phyloP scores from a whole-genome alignment of 1,140 invertebrate species.

The Zaprionus capensis region DNA sequence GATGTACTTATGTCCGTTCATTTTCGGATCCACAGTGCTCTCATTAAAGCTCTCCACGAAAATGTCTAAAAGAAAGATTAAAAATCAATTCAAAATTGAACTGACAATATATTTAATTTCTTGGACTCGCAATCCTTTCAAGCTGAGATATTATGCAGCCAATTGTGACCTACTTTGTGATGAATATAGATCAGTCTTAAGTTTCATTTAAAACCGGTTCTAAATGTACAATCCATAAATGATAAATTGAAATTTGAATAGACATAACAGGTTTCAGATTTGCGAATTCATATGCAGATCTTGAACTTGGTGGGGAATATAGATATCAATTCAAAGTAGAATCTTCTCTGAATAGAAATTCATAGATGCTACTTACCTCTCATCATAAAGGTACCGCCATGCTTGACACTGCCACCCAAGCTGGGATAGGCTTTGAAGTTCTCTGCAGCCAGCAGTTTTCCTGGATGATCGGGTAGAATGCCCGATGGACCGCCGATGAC shows the following conservation, averaged over 20 bases:
- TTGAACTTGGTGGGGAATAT: neutral
- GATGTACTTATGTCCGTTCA: slow-evolving; percentile 67
- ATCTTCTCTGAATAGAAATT: too few species aligned
- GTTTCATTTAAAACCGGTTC: neutral
- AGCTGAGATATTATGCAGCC: neutral
- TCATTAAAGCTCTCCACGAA: slow-evolving; percentile 78
- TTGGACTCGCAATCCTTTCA: neutral
- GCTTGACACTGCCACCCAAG: slow-evolving; percentile 77
- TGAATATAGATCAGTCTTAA: neutral
- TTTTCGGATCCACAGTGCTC: slow-evolving; percentile 61
- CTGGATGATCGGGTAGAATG: slow-evolving; percentile 77
- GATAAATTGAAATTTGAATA: neutral
- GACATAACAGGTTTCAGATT: neutral
- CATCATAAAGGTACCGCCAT: slow-evolving; percentile 76
- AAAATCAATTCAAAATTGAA: neutral
- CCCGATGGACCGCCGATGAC: slow-evolving; percentile 82
- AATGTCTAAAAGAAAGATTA: slow-evolving; percentile 54
- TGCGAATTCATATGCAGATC: neutral
- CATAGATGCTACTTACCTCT: slow-evolving; percentile 51
- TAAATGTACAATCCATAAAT: neutral
- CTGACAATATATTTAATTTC: too few species aligned
- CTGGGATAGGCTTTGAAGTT: slow-evolving; percentile 79
- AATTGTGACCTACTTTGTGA: neutral
- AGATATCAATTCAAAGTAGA: neutral
- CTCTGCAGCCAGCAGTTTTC: slow-evolving; percentile 65